Percentiles rank a stretch among this genome's conserved stretches.
Conservation (phyloP, 2,888 invertebrate genomes). For the Ecdyonurus torrentis region DNA sequence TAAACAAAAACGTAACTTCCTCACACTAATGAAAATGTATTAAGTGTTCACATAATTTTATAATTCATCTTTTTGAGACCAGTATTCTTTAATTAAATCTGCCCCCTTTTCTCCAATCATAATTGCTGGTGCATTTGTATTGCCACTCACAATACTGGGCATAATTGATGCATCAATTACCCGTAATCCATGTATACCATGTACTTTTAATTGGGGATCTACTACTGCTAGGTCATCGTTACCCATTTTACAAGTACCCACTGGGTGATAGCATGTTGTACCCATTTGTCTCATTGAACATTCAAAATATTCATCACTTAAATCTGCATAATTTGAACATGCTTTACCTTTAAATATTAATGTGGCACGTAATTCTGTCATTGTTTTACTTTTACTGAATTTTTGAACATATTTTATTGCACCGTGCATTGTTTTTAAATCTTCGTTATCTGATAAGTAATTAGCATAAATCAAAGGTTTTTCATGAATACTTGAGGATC, state of each 20-base stretch:
- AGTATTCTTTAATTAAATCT: neutral
- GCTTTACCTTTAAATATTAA: conserved; percentile 38
- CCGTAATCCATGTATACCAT: neutral
- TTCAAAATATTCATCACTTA: neutral
- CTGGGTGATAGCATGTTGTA: conserved; percentile 19
- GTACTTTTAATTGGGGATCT: conserved; percentile 11
- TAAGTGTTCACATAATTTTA: too few species aligned
- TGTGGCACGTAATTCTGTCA: conserved; percentile 36
- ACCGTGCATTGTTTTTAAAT: neutral
- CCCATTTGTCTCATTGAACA: conserved; percentile 2
- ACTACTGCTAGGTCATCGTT: conserved; percentile 17
- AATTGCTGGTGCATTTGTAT: neutral
- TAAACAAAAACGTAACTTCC: too few species aligned
- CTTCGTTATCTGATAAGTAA: neutral
- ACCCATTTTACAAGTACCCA: conserved; percentile 21
- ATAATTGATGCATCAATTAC: conserved; percentile 7
- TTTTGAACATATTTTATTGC: neutral
- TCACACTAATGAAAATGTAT: too few species aligned
- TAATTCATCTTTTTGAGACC: neutral
- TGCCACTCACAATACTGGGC: conserved; percentile 3
- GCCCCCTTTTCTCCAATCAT: conserved; percentile 1
- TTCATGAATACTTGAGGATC: conserved; percentile 46
- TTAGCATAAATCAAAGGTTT: conserved; percentile 66
- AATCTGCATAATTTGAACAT: conserved; percentile 18
- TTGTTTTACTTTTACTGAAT: conserved; percentile 34